These are phyloP conservation scores for Mimas tiliae DNA, from an alignment of 2,888 invertebrate species.

Conservation along the genomic window DNA sequence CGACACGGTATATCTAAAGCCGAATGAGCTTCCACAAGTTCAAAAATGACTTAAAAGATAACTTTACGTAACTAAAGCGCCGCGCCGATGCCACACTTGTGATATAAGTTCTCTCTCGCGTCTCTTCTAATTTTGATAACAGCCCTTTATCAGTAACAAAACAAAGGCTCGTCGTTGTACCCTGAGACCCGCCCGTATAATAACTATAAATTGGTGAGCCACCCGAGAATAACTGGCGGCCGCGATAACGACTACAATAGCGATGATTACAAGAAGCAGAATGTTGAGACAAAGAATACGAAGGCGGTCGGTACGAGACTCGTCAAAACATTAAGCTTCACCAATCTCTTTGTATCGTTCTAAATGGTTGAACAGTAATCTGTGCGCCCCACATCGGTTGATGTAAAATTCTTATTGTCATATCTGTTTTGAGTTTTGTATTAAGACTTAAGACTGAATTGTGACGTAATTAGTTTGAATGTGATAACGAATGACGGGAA, in stretches of 20 bases:
- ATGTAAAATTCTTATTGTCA: slow-evolving; percentile 60
- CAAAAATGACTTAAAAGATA: slow-evolving; percentile 11
- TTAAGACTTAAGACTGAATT: background rate
- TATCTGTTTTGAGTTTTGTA: slow-evolving; percentile 34
- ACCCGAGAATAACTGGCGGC: slow-evolving; percentile 50
- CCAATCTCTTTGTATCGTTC: slow-evolving; percentile 3
- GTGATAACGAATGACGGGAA: background rate
- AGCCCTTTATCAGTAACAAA: slow-evolving; percentile 54
- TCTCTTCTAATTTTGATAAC: slow-evolving; percentile 45
- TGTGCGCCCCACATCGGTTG: slow-evolving; percentile 57
- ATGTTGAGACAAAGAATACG: slow-evolving; percentile 57
- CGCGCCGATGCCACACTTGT: slow-evolving; percentile 27
- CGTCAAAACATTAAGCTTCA: slow-evolving; percentile 14
- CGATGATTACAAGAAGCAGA: slow-evolving; percentile 58
- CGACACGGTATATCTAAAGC: background rate
- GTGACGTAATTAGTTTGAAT: background rate
- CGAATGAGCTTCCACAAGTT: slow-evolving; percentile 11
- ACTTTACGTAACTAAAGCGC: background rate
- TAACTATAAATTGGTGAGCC: slow-evolving; percentile 63
- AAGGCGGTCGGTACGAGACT: slow-evolving; percentile 33
- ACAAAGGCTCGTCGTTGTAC: slow-evolving; percentile 52
- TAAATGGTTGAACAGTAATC: slow-evolving; percentile 9
- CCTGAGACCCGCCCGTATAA: slow-evolving; percentile 56
- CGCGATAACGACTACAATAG: slow-evolving; percentile 63
- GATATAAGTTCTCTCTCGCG: slow-evolving; percentile 32